Percentiles rank a stretch among this genome's conserved stretches.
phyloP scores from a whole-genome alignment of 2,113 vertebrate species.

The Lophotis ruficrista region DNA sequence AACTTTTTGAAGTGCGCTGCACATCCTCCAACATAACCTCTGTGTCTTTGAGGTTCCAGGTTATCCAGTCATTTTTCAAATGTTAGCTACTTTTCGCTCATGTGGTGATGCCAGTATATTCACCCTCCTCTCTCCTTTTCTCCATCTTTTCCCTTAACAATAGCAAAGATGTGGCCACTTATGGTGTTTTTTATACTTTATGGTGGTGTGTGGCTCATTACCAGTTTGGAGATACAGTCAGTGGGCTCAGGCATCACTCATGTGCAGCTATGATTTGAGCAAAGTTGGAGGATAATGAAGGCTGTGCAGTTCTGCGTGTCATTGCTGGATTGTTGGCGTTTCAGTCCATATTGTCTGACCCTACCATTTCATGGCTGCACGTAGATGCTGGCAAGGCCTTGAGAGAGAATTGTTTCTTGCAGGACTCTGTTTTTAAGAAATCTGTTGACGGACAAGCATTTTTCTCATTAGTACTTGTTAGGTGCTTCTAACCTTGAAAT shows the following conservation, averaged over 20 bases:
- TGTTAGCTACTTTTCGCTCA: background rate
- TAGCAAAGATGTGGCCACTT: background rate
- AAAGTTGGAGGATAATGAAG: background rate
- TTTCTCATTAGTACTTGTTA: background rate
- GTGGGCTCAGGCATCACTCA: background rate
- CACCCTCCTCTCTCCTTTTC: background rate
- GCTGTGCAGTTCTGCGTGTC: fast-evolving
- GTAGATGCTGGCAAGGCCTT: background rate
- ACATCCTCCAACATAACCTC: background rate
- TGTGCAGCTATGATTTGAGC: background rate
- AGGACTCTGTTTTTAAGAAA: background rate
- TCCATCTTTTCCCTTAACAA: background rate
- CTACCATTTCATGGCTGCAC: background rate
- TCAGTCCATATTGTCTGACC: fast-evolving
- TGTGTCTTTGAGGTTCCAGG: background rate
- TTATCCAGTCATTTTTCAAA: background rate
- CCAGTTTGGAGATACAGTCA: background rate
- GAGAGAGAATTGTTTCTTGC: background rate
- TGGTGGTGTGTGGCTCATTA: background rate
- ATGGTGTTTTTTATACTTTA: background rate
- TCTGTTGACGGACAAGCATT: background rate
- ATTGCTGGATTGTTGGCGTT: background rate
- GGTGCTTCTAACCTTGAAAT: background rate
- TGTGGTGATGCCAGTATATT: background rate
- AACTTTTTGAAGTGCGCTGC: background rate